Evolutionary conservation across 2,888 invertebrate species (phyloP).

Genomic region (Plebejus argus): DNA sequence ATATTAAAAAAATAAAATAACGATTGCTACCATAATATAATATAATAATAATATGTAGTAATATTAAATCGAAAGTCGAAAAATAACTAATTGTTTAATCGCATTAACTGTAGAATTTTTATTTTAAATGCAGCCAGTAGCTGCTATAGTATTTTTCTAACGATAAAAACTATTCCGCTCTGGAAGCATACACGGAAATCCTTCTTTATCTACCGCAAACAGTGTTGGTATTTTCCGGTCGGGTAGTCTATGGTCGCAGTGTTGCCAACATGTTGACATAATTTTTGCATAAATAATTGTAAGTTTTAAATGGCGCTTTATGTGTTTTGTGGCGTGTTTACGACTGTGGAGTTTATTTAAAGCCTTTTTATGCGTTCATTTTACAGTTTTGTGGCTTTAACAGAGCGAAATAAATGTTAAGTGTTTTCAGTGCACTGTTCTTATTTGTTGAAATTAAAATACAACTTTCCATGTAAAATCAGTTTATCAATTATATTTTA

Average conservation of each 20-base stretch:
- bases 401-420: conserved; percentile 1
- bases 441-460: background rate
- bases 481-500: background rate
- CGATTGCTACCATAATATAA: too few relatives aligned
- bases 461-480: too few relatives aligned
- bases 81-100: background rate
- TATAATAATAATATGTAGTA: too few relatives aligned
- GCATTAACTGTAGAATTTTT: background rate
- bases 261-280: conserved; percentile 24
- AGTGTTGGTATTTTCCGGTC: conserved; percentile 26
- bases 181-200: conserved; percentile 22
- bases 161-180: conserved; percentile 19
- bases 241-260: background rate
- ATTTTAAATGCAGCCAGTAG: background rate
- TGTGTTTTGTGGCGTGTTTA: conserved; percentile 1
- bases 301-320: conserved; percentile 13
- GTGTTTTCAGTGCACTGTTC: background rate
- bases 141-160: background rate
- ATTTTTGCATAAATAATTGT: conserved; percentile 7
- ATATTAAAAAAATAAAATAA: too few relatives aligned
- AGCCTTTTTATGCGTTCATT: background rate
- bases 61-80: too few relatives aligned
- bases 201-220: conserved; percentile 27
- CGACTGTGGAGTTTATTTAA: background rate
- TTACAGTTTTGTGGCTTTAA: background rate